Evolutionary conservation across 1,140 invertebrate species (phyloP), one percentile per base, ranked within the genome.

Genomic region (Hypothenemus hampei): DNA sequence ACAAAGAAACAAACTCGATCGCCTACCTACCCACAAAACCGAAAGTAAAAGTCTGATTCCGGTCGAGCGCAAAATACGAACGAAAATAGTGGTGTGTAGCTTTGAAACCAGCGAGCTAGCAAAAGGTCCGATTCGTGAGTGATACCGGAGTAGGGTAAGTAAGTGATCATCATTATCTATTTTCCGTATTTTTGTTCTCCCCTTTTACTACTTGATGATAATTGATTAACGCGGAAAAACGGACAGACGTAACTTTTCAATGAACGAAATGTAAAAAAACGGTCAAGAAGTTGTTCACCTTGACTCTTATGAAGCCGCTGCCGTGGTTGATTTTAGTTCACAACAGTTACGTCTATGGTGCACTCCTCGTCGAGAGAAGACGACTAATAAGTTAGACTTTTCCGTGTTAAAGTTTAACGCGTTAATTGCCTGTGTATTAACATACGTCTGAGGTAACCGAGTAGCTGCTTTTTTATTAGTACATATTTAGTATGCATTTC

Each of bases 21-120:
- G 49, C 51, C 51, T 45, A 54, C 51, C 51, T 45, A 45, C 40
- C 51, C 24, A 29, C 29, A 45, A 54, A 54, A 52, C 33, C 23
- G 41, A 54, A 54, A 54, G 51, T 54, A 54, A 54, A 54, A 54
- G 51, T 54, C 33, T 35, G n/a, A n/a, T n/a, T 45, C 24, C 22
- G 51, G 11, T 24, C 20, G 23, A 15, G 29, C 29, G 11, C 37
- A 6, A 36, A 54, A 41, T 35, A 45, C 21, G 45, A 33, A 54
- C 41, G 40, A 45, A 45, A 54, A 54, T 54, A 45, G 31, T 44
- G 35, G n/a, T n/a, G n/a, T n/a, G n/a, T n/a, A 21, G 40, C 40
- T 45, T 26, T 21, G 33, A 36, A 26, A 22, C 49, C 18, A 52
- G 37, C 23, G 24, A 49, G 19, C 36, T n/a, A 51, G 48, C 26